Evolutionary conservation across 2,113 vertebrate genomes (phyloP).

Genomic region (Leucopternis melanops): DNA sequence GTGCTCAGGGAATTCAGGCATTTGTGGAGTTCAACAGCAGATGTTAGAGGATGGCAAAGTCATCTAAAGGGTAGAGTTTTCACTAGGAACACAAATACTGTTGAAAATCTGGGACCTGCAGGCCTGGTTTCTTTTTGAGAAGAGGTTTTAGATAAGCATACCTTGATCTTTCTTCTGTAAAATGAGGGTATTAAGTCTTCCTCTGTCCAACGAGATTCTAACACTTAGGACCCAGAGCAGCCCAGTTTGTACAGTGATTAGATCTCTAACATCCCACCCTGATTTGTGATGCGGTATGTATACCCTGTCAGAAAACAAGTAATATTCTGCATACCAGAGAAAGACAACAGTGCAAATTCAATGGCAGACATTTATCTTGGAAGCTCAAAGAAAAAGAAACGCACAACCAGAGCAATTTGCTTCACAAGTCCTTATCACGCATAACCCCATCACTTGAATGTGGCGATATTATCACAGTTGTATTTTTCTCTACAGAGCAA

Average conservation of each 20-base stretch:
- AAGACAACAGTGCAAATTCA: background rate
- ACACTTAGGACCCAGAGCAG: background rate
- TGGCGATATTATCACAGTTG: background rate
- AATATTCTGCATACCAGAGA: background rate
- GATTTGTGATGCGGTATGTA: background rate
- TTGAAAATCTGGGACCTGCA: background rate
- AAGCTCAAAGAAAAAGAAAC: background rate
- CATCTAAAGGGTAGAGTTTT: background rate
- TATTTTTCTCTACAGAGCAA: background rate
- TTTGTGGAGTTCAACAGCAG: background rate
- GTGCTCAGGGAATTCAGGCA: background rate
- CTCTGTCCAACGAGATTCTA: background rate
- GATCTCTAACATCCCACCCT: background rate
- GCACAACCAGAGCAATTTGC: background rate
- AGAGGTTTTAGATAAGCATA: background rate
- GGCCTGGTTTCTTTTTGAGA: background rate
- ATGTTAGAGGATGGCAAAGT: background rate
- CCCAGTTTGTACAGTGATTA: background rate
- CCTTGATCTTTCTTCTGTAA: background rate
- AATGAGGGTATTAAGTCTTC: background rate
- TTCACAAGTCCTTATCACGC: background rate
- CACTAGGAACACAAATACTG: background rate
- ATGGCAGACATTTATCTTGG: background rate
- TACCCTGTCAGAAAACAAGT: background rate
- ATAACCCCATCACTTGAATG: background rate